phyloP scores from a whole-genome alignment of 2,113 vertebrate species.

The Microtus pennsylvanicus region DNA sequence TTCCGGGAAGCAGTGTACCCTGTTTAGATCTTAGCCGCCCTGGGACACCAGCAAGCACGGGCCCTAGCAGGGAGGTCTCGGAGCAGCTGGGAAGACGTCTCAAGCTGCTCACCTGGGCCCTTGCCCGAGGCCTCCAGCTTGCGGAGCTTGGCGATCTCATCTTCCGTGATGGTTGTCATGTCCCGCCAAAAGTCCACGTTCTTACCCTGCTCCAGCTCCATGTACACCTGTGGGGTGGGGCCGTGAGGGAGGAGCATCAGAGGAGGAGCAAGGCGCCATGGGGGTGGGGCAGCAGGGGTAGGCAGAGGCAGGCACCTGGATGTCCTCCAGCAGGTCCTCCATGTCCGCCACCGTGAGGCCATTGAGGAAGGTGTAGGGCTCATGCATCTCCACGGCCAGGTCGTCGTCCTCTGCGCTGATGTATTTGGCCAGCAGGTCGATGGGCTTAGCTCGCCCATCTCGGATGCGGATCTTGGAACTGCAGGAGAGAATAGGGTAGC shows the following conservation, averaged over 20 bases:
- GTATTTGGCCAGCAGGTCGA: slow-evolving; percentile 97
- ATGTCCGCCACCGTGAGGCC: slow-evolving; percentile 97
- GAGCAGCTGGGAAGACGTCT: not conserved
- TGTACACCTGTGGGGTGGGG: slow-evolving; percentile 91
- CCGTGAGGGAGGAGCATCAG: not conserved
- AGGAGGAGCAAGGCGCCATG: rapidly evolving
- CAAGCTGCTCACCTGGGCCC: slow-evolving; percentile 90
- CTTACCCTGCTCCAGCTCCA: slow-evolving; percentile 98
- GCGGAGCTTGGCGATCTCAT: slow-evolving; percentile 96
- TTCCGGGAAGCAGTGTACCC: not conserved
- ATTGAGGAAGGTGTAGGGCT: slow-evolving; percentile 97
- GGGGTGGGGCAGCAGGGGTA: not conserved
- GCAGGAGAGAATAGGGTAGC: rapidly evolving
- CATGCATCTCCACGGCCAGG: slow-evolving; percentile 98
- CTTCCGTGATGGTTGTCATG: slow-evolving; percentile 98
- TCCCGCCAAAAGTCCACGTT: slow-evolving; percentile 99
- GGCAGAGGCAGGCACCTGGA: slow-evolving; percentile 88
- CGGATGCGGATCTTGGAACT: slow-evolving; percentile 98
- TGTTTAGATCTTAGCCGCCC: not conserved
- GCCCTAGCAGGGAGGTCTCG: not conserved
- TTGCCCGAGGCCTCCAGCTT: slow-evolving; percentile 96
- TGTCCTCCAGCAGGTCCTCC: slow-evolving; percentile 98
- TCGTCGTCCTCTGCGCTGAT: slow-evolving; percentile 98
- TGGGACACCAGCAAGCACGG: too few relatives aligned
- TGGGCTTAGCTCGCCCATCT: slow-evolving; percentile 96